A percentile compares a stretch with the other conserved stretches of the same genome.
These are phyloP conservation scores for Mustelus asterias DNA, from an alignment of 2,113 vertebrate genomes.

Conservation along the genomic window DNA sequence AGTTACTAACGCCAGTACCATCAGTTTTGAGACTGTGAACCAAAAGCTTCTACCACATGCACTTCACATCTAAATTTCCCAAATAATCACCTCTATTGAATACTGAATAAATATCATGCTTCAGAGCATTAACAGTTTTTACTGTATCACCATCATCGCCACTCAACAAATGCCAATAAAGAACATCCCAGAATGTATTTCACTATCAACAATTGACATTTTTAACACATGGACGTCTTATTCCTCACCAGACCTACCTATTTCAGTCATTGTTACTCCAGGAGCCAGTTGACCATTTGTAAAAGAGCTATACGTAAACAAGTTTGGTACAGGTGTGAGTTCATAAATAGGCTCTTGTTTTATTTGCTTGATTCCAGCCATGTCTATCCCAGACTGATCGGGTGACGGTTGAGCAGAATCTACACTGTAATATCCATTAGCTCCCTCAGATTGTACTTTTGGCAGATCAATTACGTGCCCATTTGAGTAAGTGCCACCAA, in stretches of 20 bases:
- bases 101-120: background rate
- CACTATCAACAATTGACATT: background rate
- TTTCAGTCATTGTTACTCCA: conserved; percentile 82
- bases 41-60: background rate
- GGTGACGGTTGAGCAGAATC: conserved; percentile 95
- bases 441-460: conserved; percentile 64
- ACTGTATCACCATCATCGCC: background rate
- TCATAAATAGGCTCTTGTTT: conserved; percentile 98
- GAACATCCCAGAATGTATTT: background rate
- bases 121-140: background rate
- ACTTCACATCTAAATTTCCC: background rate
- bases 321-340: conserved; percentile 92
- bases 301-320: conserved; percentile 94
- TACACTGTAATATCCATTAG: conserved; percentile 75
- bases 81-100: background rate
- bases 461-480: conserved; percentile 88
- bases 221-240: too few relatives aligned
- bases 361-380: conserved; percentile 97
- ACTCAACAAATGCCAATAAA: background rate
- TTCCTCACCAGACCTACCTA: conserved; percentile 67
- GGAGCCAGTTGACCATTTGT: conserved; percentile 84
- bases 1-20: background rate
- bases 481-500: conserved; percentile 78
- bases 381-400: conserved; percentile 95
- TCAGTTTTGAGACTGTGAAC: background rate